Conservation (phyloP, 2,797 vertebrate genomes). For the Eulemur rubriventer region DNA sequence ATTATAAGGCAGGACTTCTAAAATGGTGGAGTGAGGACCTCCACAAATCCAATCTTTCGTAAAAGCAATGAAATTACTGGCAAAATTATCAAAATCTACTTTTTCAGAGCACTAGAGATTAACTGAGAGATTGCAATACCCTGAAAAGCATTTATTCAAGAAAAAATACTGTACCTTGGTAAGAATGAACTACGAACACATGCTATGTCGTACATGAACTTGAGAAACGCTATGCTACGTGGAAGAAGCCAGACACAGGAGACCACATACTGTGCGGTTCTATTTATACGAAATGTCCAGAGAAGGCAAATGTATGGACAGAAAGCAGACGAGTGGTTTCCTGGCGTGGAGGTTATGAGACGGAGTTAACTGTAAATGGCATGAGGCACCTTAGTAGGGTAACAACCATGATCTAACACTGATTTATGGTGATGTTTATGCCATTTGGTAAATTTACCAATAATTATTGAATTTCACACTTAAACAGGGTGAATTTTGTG, state of each 20-base stretch:
- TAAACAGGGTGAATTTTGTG: not conserved
- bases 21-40: not conserved
- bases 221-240: not conserved
- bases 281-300: too few species aligned
- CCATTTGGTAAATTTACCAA: not conserved
- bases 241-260: not conserved
- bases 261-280: too few species aligned
- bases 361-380: too few species aligned
- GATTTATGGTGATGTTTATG: not conserved
- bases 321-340: not conserved
- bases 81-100: not conserved
- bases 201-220: not conserved
- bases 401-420: not conserved
- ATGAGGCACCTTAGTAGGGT: rapidly evolving
- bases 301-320: not conserved
- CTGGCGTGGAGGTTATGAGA: not conserved
- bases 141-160: not conserved
- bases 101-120: not conserved
- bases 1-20: not conserved
- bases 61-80: not conserved
- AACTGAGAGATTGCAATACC: not conserved
- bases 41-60: not conserved
- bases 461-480: not conserved
- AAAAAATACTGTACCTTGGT: not conserved
- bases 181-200: too few species aligned